These are phyloP conservation scores for Hecatera dysodea DNA, from an alignment of 2,888 invertebrate genomes.

Conservation along the genomic window DNA sequence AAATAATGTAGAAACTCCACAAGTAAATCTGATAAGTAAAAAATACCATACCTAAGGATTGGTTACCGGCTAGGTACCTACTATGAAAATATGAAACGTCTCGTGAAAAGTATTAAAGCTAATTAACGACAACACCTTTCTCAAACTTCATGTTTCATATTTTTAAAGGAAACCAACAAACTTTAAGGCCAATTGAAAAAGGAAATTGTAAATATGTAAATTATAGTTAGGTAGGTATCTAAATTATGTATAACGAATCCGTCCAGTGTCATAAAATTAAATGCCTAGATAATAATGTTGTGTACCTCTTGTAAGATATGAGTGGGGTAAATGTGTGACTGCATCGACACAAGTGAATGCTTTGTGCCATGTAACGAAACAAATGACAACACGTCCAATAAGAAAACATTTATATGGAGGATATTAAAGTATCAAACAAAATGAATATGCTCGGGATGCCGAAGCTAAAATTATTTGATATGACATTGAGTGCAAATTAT, in stretches of 20 bases:
- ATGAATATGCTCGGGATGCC: background rate
- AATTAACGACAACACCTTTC: conserved; percentile 38
- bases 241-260: conserved; percentile 73
- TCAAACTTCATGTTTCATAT: conserved; percentile 51
- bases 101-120: conserved; percentile 32
- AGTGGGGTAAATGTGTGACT: conserved; percentile 47
- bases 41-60: conserved; percentile 17
- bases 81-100: conserved; percentile 55
- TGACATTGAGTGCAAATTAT: conserved; percentile 34
- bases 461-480: conserved; percentile 23
- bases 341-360: conserved; percentile 85
- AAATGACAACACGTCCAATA: conserved; percentile 36
- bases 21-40: conserved; percentile 2
- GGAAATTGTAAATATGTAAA: conserved; percentile 84
- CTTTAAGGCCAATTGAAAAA: conserved; percentile 32
- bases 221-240: conserved; percentile 68
- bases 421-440: conserved; percentile 3
- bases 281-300: conserved; percentile 62
- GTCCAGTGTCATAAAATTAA: conserved; percentile 88
- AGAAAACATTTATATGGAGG: background rate
- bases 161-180: conserved; percentile 41
- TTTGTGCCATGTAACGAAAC: conserved; percentile 84
- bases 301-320: conserved; percentile 61
- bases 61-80: conserved; percentile 35
- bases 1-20: conserved; percentile 15